Evolutionary conservation across 2,888 invertebrate genomes (phyloP).

Genomic region (Perizoma affinitatum): DNA sequence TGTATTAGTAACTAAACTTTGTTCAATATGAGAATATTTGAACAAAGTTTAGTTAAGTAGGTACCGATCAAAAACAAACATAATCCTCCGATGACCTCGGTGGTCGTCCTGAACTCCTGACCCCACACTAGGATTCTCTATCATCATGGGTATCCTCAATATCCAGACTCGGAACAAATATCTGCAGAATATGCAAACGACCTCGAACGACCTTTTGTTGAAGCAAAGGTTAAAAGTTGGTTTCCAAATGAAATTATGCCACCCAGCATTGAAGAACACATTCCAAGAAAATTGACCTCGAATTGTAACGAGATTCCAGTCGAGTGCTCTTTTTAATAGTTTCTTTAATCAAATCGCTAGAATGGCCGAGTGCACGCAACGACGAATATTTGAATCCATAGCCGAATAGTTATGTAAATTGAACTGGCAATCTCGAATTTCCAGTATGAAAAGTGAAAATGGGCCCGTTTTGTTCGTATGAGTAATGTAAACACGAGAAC

Average conservation of each 20-base stretch:
- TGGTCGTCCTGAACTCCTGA: too few relatives aligned
- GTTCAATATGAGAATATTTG: too few relatives aligned
- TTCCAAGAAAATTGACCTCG: slow-evolving; percentile 40
- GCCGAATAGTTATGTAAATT: slow-evolving; percentile 53
- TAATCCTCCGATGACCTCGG: too few relatives aligned
- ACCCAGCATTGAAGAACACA: neutral
- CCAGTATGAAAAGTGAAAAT: slow-evolving; percentile 74
- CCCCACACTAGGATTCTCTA: too few relatives aligned
- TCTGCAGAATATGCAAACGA: too few relatives aligned
- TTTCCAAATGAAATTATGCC: neutral
- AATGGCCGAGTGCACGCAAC: slow-evolving; percentile 42
- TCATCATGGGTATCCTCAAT: too few relatives aligned
- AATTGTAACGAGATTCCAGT: slow-evolving; percentile 46
- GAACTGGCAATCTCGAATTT: slow-evolving; percentile 59
- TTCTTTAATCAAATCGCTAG: slow-evolving; percentile 43
- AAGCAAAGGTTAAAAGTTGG: neutral
- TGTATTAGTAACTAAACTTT: too few relatives aligned
- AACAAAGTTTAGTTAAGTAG: too few relatives aligned
- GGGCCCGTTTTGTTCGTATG: slow-evolving; percentile 18
- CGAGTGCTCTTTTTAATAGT: slow-evolving; percentile 52
- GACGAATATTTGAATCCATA: slow-evolving; percentile 24
- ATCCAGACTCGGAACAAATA: too few relatives aligned
- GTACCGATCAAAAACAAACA: too few relatives aligned
- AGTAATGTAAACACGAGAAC: slow-evolving; percentile 30
- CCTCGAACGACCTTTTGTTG: too few relatives aligned